A percentile compares a stretch with the other conserved stretches of the same genome.
Evolutionary conservation across 1,140 invertebrate species (phyloP).

Genomic region (Probaryconus sp.): DNA sequence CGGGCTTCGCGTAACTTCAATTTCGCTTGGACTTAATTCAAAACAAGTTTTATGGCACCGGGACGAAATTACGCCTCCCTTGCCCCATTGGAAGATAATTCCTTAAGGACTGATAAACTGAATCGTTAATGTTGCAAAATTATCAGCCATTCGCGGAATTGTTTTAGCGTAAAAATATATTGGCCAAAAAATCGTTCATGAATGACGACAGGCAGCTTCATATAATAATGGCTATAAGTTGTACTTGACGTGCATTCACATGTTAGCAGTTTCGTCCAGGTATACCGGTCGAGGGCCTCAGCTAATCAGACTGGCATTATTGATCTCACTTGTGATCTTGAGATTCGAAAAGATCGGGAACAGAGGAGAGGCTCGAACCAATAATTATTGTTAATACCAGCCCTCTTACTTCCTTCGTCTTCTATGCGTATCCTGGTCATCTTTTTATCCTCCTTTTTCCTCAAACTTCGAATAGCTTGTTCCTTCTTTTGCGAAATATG

Average conservation of each 20-base stretch:
- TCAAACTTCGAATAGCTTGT: conserved; percentile 27
- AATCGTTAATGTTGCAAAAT: conserved; percentile 56
- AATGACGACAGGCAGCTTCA: conserved; percentile 45
- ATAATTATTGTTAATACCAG: conserved; percentile 78
- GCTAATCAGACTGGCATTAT: conserved; percentile 78
- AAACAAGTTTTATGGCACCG: conserved; percentile 36
- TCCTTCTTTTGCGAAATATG: conserved; percentile 27
- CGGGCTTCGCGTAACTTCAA: neutral
- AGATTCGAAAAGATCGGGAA: conserved; percentile 77
- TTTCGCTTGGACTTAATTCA: conserved; percentile 5
- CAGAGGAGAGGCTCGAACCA: conserved; percentile 76
- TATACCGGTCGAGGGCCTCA: conserved; percentile 64
- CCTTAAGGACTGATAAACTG: conserved; percentile 20
- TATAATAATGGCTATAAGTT: conserved; percentile 58
- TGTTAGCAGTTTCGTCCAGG: conserved; percentile 43
- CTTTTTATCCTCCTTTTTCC: conserved; percentile 34
- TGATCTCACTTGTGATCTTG: conserved; percentile 78
- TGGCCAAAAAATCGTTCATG: conserved; percentile 46
- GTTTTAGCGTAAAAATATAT: conserved; percentile 27
- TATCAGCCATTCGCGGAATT: conserved; percentile 51
- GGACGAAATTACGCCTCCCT: conserved; percentile 15
- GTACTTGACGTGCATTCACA: conserved; percentile 54
- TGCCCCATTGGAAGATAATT: too few relatives aligned
- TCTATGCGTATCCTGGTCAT: conserved; percentile 30
- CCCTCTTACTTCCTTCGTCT: conserved; percentile 52